Conservation (phyloP, 1,140 invertebrate genomes). For the Conopomorpha cramerella region DNA sequence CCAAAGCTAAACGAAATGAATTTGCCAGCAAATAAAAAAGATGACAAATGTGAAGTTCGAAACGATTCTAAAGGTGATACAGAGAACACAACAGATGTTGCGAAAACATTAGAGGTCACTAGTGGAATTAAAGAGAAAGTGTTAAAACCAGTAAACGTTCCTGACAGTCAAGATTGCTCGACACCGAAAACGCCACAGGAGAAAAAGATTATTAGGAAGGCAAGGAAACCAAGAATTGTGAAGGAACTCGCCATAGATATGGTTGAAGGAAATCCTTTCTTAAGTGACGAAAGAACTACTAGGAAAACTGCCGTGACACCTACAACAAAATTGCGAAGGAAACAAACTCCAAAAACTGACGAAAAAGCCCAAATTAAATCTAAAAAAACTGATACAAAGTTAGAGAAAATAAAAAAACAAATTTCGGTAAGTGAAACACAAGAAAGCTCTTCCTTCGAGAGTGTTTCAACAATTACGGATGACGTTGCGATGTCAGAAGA, state of each 20-base stretch:
- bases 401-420: slow-evolving; percentile 12
- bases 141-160: too few relatives aligned
- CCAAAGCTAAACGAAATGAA: too few relatives aligned
- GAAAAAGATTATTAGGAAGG: slow-evolving; percentile 21
- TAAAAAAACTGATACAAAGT: slow-evolving; percentile 13
- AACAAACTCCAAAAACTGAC: too few relatives aligned
- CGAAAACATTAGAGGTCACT: too few relatives aligned
- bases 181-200: slow-evolving; percentile 3
- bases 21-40: too few relatives aligned
- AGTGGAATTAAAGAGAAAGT: too few relatives aligned
- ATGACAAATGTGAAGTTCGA: too few relatives aligned
- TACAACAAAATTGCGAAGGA: too few relatives aligned
- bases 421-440: slow-evolving; percentile 8
- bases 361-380: too few relatives aligned
- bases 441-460: background rate
- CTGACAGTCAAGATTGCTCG: background rate
- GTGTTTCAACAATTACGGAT: slow-evolving; percentile 8
- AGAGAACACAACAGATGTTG: too few relatives aligned
- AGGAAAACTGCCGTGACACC: too few relatives aligned
- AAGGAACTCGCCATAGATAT: slow-evolving; percentile 48
- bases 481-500: slow-evolving; percentile 35
- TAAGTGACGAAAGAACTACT: slow-evolving; percentile 25
- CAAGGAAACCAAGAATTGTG: slow-evolving; percentile 36
- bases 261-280: slow-evolving; percentile 49
- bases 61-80: too few relatives aligned